These are phyloP conservation scores for Danio rerio DNA, from an alignment of 2,113 vertebrate genomes.

Conservation along the genomic window GRCz12tu NC_133195.1:11268501-11269000, in stretches of 20 bases:
- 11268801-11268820: background rate
- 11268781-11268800: background rate
- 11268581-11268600: constrained; percentile 75
- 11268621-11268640: no score
- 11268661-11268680: background rate
- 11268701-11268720: background rate
- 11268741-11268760: background rate
- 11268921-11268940: background rate
- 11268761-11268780: background rate
- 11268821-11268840: background rate
- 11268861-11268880: background rate
- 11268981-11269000: no score
- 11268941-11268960: background rate
- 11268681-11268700: background rate
- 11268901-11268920: background rate
- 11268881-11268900: background rate
- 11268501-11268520: constrained; percentile 64
- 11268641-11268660: no score
- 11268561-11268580: constrained; percentile 76
- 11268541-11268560: constrained; percentile 68
- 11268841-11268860: background rate
- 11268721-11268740: background rate
- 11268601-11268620: constrained; percentile 61
- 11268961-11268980: background rate
- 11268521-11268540: constrained; percentile 59